phyloP scores from a whole-genome alignment of 2,113 vertebrate genomes.

The Chloropsis hardwickii region DNA sequence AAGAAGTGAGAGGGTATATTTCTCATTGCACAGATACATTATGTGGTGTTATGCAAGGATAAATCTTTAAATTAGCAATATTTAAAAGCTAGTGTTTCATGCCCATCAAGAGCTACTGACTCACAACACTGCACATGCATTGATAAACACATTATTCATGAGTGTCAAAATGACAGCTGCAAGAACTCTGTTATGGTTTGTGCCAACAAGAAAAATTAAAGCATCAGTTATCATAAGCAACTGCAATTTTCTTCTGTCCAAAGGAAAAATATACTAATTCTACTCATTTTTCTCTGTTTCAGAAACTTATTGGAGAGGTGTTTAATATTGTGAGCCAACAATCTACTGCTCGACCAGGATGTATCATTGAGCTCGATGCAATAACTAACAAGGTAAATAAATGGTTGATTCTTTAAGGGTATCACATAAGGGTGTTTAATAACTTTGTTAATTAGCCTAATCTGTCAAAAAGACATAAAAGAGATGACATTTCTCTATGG shows the following conservation, averaged over 20 bases:
- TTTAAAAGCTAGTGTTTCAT: not conserved
- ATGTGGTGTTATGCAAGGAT: not conserved
- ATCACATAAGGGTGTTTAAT: not conserved
- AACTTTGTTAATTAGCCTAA: not conserved
- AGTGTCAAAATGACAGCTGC: not conserved
- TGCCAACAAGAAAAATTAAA: not conserved
- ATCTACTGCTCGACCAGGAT: conserved; percentile 96
- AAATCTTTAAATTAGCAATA: not conserved
- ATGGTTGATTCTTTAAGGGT: not conserved
- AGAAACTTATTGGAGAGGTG: conserved; percentile 98
- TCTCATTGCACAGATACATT: not conserved
- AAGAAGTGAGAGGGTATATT: not conserved
- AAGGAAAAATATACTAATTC: not conserved
- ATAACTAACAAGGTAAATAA: conserved; percentile 92
- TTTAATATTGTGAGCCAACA: conserved; percentile 99
- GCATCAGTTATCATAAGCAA: not conserved
- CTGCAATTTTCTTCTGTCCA: not conserved
- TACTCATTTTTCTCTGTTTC: conserved; percentile 56
- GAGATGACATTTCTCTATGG: not conserved
- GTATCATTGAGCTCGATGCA: conserved; percentile 93
- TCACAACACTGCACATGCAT: not conserved
- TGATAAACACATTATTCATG: not conserved
- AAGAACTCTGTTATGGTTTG: not conserved
- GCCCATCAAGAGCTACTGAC: not conserved
- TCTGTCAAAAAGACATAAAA: not conserved